A percentile compares a stretch with the other conserved stretches of the same genome.
phyloP scores from a whole-genome alignment of 2,113 vertebrate species.

The Pelusios castaneus region DNA sequence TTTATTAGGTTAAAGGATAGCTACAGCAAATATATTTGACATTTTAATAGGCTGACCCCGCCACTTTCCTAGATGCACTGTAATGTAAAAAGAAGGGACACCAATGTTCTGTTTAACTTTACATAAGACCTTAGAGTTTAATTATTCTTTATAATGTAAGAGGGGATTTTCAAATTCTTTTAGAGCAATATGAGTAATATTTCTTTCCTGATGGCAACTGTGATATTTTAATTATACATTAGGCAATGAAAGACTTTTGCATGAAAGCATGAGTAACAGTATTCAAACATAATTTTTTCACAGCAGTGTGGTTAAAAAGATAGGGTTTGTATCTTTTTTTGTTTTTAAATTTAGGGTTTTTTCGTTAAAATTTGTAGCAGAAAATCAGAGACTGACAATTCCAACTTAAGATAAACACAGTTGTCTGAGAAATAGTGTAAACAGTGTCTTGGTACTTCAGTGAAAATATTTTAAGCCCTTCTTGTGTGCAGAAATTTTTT shows the following conservation, averaged over 20 bases:
- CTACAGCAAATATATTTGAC: background rate
- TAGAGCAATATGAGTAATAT: background rate
- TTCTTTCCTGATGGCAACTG: background rate
- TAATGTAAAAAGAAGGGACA: background rate
- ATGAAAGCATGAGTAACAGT: background rate
- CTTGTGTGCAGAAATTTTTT: background rate
- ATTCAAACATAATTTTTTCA: background rate
- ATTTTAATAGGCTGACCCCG: background rate
- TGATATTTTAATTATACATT: background rate
- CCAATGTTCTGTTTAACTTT: background rate
- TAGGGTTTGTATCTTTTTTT: background rate
- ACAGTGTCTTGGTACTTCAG: background rate
- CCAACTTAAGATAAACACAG: background rate
- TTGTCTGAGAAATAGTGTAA: background rate
- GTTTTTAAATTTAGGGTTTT: background rate
- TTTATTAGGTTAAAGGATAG: background rate
- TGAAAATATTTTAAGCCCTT: background rate
- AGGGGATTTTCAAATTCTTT: background rate
- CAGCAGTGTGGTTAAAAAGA: background rate
- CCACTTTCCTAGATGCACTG: background rate
- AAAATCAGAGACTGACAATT: background rate
- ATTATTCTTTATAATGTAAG: background rate
- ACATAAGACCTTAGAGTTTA: background rate
- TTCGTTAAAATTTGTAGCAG: background rate
- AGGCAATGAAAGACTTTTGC: background rate